Evolutionary conservation across 2,888 invertebrate species (phyloP), one percentile per base, ranked within the genome.

Genomic region (Syritta pipiens): DNA sequence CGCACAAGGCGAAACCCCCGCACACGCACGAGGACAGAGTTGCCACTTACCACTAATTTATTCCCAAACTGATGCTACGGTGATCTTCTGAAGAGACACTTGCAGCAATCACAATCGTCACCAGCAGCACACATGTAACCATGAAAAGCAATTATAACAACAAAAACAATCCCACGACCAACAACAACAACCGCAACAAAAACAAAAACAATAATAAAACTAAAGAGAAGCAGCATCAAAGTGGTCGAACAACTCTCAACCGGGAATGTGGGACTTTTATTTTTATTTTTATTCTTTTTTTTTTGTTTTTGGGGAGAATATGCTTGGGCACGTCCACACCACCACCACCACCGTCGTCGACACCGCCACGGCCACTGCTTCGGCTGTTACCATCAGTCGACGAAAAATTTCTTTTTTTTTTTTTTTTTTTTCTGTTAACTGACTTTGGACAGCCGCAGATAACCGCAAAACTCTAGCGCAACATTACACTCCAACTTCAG

Each of bases 181-280:
- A 30, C 28, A 37, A 32, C 12, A 42, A 60, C 4, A 74, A 49
- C 26, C 63, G 55, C 32, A 62, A 44, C 24, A 24, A 51, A 63
- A 44, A 59, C 51, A 12, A 40, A 30, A 59, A 37, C 3, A 37
- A 12, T 37, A 12, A 37, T n/a, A 37, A 2, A 2, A 4, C 2
- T 28, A n/a, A 28, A 28, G 28, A 7, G 40, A 57, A 53, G 53
- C 44, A 65, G 28, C 42, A 62, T 17, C 44, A 74, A 74, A 76
- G 76, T 59, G 19, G 76, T 76, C 59, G 37, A 59, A 24, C 77
- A 77, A 72, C 65, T 77, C 71, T 65, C 46, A 77, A 72, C 71
- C 59, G 77, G 72, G 77, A 71, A 77, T 77, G 77, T 77, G 77
- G 71, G 77, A 72, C 77, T 77, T 65, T 69, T 24, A 44, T 28